Base-by-base conservation (phyloP, 2,113 vertebrate species). In the Nerophis lumbriciformis region DNA sequence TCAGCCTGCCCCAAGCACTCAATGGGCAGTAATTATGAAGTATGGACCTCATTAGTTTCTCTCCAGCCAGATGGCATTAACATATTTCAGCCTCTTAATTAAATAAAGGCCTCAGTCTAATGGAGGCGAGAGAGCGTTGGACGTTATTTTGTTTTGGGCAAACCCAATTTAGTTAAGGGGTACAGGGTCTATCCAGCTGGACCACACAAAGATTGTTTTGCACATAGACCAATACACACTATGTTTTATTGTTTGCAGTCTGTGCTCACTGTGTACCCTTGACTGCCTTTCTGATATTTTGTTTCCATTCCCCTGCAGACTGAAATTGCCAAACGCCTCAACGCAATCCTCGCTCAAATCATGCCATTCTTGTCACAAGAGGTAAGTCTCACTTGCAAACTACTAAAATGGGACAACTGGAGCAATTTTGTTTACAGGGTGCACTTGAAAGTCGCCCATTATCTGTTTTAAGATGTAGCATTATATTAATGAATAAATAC, bases 311-410 rank as follows among this genome's bases (percentile, higher is more conserved):
- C 69, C 48, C 78, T 71, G 5, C 85, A 96, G 94, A 96, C 94
- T 65, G 94, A 96, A 88, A 96, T 96, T 55, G 94, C 94, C 35
- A 96, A 96, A 85, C 93, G 94, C 53, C 91, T 96, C 85, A 96
- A 96, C 71, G 94, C 94, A 0, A 96, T 96, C 69, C 85, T 96
- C 69, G 94, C 94, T 68, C 94, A 96, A 89, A 95, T 96, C 85
- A 96, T 96, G 94, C 94, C 94, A 68, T 96, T 96, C 84, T 90
- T 96, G 89, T 96, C 94, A 73, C 94, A 96, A 90, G 94, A 96
- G 94, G 94, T 96, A 79, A 94, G 94, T 61, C 37, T 75, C 49
- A 52, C 15, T n/a, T 44, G 14, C 10, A 49, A 52, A 52, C 44
- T 13, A 48, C 28, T 28, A 28, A 28, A 28, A 28, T 28, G 28